These are phyloP conservation scores for Sebastes oblongus DNA, from an alignment of 2,797 vertebrate genomes.

Conservation along the genomic window DNA sequence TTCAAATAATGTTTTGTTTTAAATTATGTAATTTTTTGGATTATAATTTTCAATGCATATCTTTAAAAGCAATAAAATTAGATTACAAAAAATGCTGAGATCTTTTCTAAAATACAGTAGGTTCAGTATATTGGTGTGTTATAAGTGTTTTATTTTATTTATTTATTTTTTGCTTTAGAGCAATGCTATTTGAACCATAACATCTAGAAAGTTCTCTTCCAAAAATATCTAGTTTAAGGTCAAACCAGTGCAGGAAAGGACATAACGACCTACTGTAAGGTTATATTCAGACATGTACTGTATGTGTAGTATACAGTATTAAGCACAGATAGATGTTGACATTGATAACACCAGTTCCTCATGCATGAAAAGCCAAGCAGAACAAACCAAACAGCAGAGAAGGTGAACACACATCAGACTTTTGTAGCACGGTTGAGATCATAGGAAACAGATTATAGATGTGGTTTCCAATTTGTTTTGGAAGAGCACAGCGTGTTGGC, in stretches of 20 bases:
- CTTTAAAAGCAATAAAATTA: too few relatives aligned
- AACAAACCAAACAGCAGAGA: neutral
- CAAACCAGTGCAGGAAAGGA: neutral
- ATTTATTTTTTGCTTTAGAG: neutral
- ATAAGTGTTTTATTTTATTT: neutral
- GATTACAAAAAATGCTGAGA: neutral
- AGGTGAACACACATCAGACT: neutral
- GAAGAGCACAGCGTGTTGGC: neutral
- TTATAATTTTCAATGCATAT: too few relatives aligned
- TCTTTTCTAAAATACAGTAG: neutral
- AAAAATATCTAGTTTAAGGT: neutral
- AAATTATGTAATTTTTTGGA: too few relatives aligned
- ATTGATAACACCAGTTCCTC: neutral
- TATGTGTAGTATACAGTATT: neutral
- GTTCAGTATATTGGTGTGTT: neutral
- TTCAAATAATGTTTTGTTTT: too few relatives aligned
- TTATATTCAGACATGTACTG: neutral
- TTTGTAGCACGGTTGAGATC: neutral
- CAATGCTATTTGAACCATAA: neutral
- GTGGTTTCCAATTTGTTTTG: constrained; percentile 6
- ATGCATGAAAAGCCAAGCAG: neutral
- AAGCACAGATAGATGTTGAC: neutral
- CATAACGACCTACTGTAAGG: neutral
- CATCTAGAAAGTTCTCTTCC: neutral
- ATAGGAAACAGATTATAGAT: neutral